Conservation (phyloP, 2,113 vertebrate genomes). For the Bubo blakistoni region DNA sequence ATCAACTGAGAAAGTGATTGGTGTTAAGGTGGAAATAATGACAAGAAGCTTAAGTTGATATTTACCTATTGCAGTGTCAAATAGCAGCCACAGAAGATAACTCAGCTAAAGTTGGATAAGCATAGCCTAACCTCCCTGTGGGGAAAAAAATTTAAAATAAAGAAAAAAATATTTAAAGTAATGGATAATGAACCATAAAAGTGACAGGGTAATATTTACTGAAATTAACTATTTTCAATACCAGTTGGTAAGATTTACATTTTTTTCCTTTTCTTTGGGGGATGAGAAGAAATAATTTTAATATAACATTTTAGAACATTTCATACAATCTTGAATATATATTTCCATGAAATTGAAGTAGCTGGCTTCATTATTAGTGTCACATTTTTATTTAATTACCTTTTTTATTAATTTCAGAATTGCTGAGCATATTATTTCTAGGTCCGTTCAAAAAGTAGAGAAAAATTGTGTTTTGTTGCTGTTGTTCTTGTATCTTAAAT, state of each 20-base stretch:
- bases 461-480: neutral
- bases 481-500: neutral
- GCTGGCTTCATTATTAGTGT: neutral
- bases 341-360: neutral
- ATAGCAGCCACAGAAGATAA: neutral
- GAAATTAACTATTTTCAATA: neutral
- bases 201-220: neutral
- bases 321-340: neutral
- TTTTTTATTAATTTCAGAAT: neutral
- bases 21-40: neutral
- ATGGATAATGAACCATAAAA: neutral
- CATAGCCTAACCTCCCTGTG: rapidly evolving
- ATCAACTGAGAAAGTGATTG: neutral
- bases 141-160: neutral
- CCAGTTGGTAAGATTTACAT: neutral
- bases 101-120: neutral
- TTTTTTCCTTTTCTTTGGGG: neutral
- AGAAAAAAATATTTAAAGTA: no score
- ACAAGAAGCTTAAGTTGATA: neutral
- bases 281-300: neutral
- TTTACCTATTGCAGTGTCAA: neutral
- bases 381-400: neutral
- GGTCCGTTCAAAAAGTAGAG: neutral
- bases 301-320: neutral
- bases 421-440: neutral